Evolutionary conservation across 1,140 invertebrate species (phyloP).

Genomic region (Steinernema feltiae): DNA sequence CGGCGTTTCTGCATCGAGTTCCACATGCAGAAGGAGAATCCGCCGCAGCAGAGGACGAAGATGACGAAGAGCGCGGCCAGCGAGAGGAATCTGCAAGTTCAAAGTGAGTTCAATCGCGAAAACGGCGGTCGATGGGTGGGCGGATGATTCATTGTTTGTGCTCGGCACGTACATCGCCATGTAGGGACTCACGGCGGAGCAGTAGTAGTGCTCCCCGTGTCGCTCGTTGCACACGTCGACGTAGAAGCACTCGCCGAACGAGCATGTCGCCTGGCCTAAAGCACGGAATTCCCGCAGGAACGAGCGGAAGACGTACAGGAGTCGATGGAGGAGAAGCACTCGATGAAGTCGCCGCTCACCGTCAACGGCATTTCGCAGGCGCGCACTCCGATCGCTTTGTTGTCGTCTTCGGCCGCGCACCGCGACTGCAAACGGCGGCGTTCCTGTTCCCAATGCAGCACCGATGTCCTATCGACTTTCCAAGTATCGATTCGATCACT

Average conservation of each 20-base stretch:
- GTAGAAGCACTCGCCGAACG: conserved; percentile 5
- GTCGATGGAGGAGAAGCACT: neutral
- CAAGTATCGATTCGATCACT: neutral
- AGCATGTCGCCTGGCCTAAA: neutral
- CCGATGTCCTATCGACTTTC: too few species aligned
- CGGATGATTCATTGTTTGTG: too few species aligned
- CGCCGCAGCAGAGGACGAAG: neutral
- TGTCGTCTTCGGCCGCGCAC: neutral
- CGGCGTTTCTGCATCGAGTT: neutral
- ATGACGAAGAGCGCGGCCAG: neutral
- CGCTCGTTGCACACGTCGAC: neutral
- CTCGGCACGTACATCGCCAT: neutral
- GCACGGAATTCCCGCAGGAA: neutral
- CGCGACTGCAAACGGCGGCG: neutral
- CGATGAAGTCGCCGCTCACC: neutral
- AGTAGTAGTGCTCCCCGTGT: neutral
- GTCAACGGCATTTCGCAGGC: neutral
- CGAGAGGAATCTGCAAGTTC: neutral
- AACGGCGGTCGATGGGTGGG: too few species aligned
- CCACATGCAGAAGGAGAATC: neutral
- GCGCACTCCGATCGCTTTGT: neutral
- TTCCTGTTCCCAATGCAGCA: neutral
- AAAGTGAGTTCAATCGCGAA: neutral
- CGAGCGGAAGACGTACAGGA: neutral
- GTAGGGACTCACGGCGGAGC: neutral